Percentiles rank a stretch among this genome's conserved stretches.
Conservation (phyloP, 2,113 vertebrate species). For the Pelobates fuscus region DNA sequence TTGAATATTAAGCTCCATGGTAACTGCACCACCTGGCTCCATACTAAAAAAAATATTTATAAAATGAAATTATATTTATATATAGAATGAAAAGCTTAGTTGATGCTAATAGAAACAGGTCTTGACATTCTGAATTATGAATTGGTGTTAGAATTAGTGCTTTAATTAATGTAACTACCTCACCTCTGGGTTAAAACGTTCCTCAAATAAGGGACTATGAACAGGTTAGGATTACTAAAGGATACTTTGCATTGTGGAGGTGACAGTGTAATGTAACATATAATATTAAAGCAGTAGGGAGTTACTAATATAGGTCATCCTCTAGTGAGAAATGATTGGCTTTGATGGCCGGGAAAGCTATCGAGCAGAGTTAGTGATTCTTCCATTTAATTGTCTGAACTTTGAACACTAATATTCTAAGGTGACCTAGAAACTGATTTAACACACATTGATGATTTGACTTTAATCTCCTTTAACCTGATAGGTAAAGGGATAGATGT, state of each 20-base stretch:
- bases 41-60: no score
- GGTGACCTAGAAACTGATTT: conserved; percentile 26
- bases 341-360: conserved; percentile 29
- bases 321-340: conserved; percentile 28
- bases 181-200: not conserved
- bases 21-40: no score
- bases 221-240: not conserved
- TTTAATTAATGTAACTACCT: no score
- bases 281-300: conserved; percentile 23
- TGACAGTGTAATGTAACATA: conserved; percentile 14
- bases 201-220: not conserved
- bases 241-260: conserved; percentile 16
- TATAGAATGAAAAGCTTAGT: no score
- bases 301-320: conserved; percentile 28
- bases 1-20: no score
- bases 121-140: no score
- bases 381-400: conserved; percentile 33
- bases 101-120: no score
- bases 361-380: conserved; percentile 36
- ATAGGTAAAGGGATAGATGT: no score
- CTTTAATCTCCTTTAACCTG: conserved; percentile 22
- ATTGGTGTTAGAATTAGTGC: no score
- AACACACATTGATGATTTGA: conserved; percentile 14
- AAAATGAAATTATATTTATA: no score
- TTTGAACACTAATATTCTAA: conserved; percentile 19